Percentiles rank a stretch among this genome's conserved stretches.
Conservation (phyloP, 2,888 invertebrate species). For the Capitulum mitella region DNA sequence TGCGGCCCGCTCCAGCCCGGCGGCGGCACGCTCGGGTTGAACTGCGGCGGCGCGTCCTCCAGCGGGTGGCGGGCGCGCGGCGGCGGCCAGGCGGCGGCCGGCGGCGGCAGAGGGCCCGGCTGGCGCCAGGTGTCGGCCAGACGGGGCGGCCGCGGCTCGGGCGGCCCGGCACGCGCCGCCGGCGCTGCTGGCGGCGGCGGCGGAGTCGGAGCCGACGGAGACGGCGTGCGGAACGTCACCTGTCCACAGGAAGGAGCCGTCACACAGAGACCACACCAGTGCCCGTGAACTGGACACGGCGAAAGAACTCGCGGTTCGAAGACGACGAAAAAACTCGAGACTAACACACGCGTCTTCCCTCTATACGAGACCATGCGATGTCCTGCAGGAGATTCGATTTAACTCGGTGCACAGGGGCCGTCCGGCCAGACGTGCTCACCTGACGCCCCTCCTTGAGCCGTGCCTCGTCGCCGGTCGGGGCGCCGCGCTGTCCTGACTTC, state of each 20-base stretch:
- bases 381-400: too few relatives aligned
- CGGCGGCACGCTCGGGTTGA: slow-evolving; percentile 39
- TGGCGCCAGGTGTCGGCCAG: slow-evolving; percentile 30
- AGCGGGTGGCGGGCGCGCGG: slow-evolving; percentile 39
- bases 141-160: slow-evolving; percentile 39
- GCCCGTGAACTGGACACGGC: too few relatives aligned
- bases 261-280: too few relatives aligned
- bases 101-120: slow-evolving; percentile 37
- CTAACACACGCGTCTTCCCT: too few relatives aligned
- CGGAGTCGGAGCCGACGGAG: slow-evolving; percentile 35
- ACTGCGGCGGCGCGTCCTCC: slow-evolving; percentile 38
- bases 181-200: background rate
- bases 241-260: too few relatives aligned
- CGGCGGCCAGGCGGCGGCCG: slow-evolving; percentile 29
- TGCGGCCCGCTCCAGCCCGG: slow-evolving; percentile 32
- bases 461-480: slow-evolving; percentile 32
- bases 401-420: too few relatives aligned
- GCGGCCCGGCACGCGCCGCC: slow-evolving; percentile 27
- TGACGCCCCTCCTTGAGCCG: slow-evolving; percentile 28
- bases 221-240: slow-evolving; percentile 53
- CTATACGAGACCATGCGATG: too few relatives aligned
- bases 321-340: too few relatives aligned
- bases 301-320: too few relatives aligned
- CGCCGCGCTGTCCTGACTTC: slow-evolving; percentile 38
- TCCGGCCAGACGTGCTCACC: too few relatives aligned